Conservation (phyloP, 2,888 invertebrate genomes). For the Leucoma salicis region DNA sequence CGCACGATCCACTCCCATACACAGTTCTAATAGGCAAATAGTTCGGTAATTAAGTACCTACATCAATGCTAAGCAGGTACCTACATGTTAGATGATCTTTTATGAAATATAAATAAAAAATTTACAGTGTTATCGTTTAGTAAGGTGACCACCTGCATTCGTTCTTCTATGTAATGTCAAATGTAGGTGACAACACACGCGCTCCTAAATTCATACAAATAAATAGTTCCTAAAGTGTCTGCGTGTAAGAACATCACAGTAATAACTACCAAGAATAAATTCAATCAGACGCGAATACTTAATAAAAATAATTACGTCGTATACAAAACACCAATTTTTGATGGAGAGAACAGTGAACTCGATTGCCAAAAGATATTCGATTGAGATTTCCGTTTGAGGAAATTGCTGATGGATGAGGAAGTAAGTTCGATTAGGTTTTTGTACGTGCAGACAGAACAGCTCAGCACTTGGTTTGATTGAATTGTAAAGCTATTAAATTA, state of each 20-base stretch:
- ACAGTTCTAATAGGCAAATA: slow-evolving; percentile 19
- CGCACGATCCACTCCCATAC: slow-evolving; percentile 16
- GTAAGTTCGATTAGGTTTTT: background rate
- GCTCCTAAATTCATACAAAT: too few species aligned
- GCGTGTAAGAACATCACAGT: too few species aligned
- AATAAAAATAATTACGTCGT: slow-evolving; percentile 49
- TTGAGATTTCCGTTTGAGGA: slow-evolving; percentile 19
- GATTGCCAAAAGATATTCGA: slow-evolving; percentile 4
- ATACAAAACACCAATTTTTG: slow-evolving; percentile 38
- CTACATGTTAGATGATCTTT: background rate
- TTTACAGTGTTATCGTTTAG: background rate
- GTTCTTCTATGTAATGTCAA: too few species aligned
- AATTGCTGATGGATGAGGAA: slow-evolving; percentile 7
- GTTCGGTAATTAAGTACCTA: background rate
- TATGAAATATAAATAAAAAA: background rate
- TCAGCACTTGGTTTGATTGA: too few species aligned
- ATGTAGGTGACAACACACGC: too few species aligned
- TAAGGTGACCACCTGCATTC: too few species aligned
- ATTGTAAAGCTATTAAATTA: too few species aligned
- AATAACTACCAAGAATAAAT: slow-evolving; percentile 29
- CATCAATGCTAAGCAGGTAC: background rate
- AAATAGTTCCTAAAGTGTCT: too few species aligned
- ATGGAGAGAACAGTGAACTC: slow-evolving; percentile 28
- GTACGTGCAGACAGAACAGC: background rate
- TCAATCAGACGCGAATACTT: slow-evolving; percentile 28